These are phyloP conservation scores for Ganaspis sp. DNA, from an alignment of 1,140 invertebrate genomes.

Conservation along the genomic window DNA sequence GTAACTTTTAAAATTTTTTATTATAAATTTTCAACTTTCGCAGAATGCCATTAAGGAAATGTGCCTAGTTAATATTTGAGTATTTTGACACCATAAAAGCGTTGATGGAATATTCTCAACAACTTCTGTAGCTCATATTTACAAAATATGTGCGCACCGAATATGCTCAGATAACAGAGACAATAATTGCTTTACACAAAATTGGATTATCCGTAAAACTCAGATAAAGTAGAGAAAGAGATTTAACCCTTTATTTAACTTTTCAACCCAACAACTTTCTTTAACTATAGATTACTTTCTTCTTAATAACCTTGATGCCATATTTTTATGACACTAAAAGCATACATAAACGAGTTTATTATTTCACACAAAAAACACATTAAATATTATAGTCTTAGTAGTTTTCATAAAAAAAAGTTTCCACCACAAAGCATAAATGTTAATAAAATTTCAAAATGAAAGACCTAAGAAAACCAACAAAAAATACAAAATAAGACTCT, in stretches of 20 bases:
- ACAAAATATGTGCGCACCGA: not conserved
- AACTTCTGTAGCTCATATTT: not conserved
- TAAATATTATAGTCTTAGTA: not conserved
- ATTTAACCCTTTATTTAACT: not conserved
- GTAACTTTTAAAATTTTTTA: too few relatives aligned
- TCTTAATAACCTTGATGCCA: not conserved
- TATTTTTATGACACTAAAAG: not conserved
- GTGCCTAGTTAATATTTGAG: too few relatives aligned
- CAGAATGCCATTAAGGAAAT: too few relatives aligned
- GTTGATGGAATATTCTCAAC: too few relatives aligned
- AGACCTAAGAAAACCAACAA: too few relatives aligned
- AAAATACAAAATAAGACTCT: too few relatives aligned
- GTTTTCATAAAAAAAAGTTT: not conserved
- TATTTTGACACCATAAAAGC: too few relatives aligned
- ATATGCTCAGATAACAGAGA: too few relatives aligned
- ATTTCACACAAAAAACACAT: not conserved
- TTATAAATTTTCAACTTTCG: too few relatives aligned
- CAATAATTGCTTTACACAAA: too few relatives aligned
- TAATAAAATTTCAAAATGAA: too few relatives aligned
- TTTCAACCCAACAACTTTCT: not conserved
- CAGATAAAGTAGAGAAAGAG: not conserved
- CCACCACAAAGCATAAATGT: too few relatives aligned
- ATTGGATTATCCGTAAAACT: not conserved
- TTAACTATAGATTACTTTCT: slow-evolving; percentile 1
- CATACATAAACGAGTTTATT: slow-evolving; percentile 14